These are phyloP conservation scores for Drosophila mayri DNA, from an alignment of 1,140 invertebrate genomes.

Conservation along the genomic window DNA sequence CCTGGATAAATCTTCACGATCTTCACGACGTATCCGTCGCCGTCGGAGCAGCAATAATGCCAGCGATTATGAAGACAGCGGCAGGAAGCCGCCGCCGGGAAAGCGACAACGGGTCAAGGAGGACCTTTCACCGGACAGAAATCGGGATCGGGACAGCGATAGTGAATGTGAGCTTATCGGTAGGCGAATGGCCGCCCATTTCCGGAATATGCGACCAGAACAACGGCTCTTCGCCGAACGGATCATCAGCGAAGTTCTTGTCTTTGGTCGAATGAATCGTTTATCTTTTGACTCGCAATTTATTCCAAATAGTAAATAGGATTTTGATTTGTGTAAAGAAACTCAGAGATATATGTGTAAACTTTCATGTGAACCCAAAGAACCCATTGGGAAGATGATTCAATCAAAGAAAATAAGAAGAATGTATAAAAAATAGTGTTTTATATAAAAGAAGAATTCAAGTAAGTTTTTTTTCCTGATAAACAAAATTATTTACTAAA, in stretches of 20 bases:
- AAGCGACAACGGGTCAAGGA: not conserved
- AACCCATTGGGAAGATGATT: no score
- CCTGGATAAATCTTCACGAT: not conserved
- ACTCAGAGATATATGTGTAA: no score
- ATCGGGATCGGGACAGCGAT: constrained; percentile 30
- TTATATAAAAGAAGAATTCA: no score
- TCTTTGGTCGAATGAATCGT: constrained; percentile 68
- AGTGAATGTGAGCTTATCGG: constrained; percentile 67
- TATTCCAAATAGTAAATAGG: constrained; percentile 22
- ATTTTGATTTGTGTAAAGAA: no score
- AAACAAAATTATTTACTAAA: no score
- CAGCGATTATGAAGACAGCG: constrained; percentile 5
- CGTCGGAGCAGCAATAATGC: constrained; percentile 7
- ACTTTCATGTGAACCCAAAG: no score
- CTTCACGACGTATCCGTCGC: not conserved
- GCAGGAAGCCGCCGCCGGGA: not conserved
- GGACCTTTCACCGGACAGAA: not conserved
- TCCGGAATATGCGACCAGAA: constrained; percentile 67
- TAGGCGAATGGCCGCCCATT: constrained; percentile 67
- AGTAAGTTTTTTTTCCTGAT: no score
- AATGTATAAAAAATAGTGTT: no score
- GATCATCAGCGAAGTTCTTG: constrained; percentile 68
- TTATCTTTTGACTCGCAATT: constrained; percentile 57
- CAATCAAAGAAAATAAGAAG: no score
- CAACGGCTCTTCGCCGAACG: constrained; percentile 67